phyloP scores from a whole-genome alignment of 2,888 invertebrate genomes.

The Drosophila ezoana region DNA sequence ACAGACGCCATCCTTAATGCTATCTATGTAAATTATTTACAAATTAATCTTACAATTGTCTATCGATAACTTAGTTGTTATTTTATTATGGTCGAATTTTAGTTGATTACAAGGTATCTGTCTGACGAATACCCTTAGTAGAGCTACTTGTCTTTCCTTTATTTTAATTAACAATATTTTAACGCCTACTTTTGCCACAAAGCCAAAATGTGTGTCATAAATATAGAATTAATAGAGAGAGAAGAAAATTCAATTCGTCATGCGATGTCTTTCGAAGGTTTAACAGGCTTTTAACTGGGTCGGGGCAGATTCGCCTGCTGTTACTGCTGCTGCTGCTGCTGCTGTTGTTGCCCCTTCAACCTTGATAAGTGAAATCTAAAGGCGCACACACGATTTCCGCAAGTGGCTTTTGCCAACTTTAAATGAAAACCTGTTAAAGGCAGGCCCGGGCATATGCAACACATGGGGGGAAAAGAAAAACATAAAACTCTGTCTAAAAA shows the following conservation, averaged over 20 bases:
- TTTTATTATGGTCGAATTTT: no score
- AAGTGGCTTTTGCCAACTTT: conserved; percentile 77
- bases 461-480: conserved; percentile 2
- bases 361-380: conserved; percentile 78
- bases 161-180: conserved; percentile 6
- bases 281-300: conserved; percentile 48
- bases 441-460: conserved; percentile 24
- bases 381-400: conserved; percentile 77
- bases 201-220: conserved; percentile 22
- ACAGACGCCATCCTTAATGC: no score
- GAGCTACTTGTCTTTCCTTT: neutral
- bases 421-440: conserved; percentile 76
- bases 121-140: neutral
- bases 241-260: conserved; percentile 42
- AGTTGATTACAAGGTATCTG: neutral
- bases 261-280: conserved; percentile 38
- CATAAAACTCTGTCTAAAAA: conserved; percentile 26
- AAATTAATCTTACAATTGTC: no score
- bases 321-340: conserved; percentile 19
- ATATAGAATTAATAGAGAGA: conserved; percentile 19
- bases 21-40: no score
- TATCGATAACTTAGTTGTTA: no score
- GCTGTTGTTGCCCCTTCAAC: conserved; percentile 50
- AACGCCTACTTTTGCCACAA: conserved; percentile 3
- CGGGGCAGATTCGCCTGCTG: conserved; percentile 28